These are phyloP conservation scores for Hemiscyllium ocellatum DNA, from an alignment of 2,113 vertebrate species.

Conservation along the genomic window DNA sequence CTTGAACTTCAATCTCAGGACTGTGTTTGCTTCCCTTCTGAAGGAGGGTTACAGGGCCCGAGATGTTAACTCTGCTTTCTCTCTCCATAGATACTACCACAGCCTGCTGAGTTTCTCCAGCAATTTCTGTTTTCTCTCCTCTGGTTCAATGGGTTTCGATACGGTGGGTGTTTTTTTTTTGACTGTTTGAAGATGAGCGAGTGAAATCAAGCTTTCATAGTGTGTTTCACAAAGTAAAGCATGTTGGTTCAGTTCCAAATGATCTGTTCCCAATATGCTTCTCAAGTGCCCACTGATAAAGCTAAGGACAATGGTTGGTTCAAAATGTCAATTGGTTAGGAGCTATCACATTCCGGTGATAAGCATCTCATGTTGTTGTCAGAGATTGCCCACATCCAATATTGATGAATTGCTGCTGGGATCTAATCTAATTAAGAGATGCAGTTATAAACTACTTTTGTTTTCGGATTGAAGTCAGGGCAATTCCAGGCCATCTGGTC, in stretches of 20 bases:
- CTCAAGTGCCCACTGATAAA: background rate
- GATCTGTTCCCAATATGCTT: background rate
- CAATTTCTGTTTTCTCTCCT: no score
- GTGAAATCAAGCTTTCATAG: background rate
- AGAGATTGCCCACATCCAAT: background rate
- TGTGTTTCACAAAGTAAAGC: background rate
- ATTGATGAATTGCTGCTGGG: background rate
- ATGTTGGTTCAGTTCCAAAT: background rate
- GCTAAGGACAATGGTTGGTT: background rate
- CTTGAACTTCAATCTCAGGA: background rate
- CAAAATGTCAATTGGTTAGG: background rate
- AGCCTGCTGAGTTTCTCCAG: no score
- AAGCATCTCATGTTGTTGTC: background rate
- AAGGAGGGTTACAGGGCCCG: background rate
- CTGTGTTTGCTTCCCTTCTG: background rate
- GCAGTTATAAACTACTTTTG: background rate
- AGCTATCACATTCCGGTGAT: background rate
- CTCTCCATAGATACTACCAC: no score
- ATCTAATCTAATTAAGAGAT: slow-evolving; percentile 15
- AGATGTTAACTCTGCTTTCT: no score
- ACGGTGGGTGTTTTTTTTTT: background rate
- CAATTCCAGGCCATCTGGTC: background rate
- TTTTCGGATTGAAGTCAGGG: background rate
- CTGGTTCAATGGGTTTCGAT: no score
- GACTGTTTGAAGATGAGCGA: no score